Percentiles rank a stretch among this genome's conserved stretches.
These are phyloP conservation scores for Melopsittacus undulatus DNA, from an alignment of 2,797 vertebrate species.

Conservation along the genomic window DNA sequence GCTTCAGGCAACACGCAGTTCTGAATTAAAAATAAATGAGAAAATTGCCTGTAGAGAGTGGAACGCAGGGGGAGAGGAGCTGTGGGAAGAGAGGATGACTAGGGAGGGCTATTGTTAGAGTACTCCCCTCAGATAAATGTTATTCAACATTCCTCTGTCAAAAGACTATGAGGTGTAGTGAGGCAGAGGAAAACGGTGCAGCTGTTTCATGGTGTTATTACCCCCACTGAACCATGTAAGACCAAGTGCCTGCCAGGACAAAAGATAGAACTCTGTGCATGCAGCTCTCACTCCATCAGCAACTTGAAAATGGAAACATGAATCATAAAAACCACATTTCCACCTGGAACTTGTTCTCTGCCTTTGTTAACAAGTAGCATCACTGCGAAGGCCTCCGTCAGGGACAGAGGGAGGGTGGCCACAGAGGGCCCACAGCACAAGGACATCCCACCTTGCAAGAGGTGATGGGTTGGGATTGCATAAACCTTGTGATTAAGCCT, in stretches of 20 bases:
- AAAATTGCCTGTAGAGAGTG: constrained; percentile 21
- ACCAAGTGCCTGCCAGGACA: neutral
- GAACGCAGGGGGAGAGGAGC: neutral
- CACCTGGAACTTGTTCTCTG: neutral
- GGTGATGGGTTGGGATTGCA: neutral
- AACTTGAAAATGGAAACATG: neutral
- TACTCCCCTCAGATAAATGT: neutral
- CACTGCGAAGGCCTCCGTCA: neutral
- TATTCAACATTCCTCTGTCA: fast-evolving
- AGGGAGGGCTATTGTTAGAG: neutral
- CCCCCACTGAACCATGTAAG: neutral
- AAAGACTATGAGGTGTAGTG: neutral
- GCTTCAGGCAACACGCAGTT: neutral
- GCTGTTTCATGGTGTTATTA: neutral
- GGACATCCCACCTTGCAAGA: neutral
- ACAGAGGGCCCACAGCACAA: neutral
- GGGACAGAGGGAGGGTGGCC: neutral
- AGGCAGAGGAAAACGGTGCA: neutral
- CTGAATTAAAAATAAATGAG: constrained; percentile 53
- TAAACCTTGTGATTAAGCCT: neutral
- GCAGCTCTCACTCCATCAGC: neutral
- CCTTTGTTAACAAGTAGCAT: neutral
- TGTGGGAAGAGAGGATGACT: neutral
- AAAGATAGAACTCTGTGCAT: neutral
- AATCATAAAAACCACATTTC: neutral